A percentile compares a stretch with the other conserved stretches of the same genome.
Evolutionary conservation across 2,797 vertebrate species (phyloP).

Genomic region (Poecilia gillii): DNA sequence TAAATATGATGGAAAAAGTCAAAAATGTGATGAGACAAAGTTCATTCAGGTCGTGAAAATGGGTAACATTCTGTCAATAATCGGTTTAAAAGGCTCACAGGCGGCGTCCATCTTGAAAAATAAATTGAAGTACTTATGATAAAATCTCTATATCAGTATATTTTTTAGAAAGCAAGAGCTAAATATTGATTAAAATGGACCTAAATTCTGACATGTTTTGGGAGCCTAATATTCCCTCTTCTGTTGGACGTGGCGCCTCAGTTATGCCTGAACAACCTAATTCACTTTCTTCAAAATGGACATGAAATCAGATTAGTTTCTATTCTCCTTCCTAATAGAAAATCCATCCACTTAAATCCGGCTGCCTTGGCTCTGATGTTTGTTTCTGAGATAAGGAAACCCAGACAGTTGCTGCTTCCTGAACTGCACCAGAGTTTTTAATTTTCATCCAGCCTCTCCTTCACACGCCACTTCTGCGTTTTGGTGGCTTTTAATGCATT

Average conservation of each 20-base stretch:
- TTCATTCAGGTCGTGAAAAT: too few species aligned
- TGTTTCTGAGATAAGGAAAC: conserved; percentile 25
- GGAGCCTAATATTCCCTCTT: conserved; percentile 12
- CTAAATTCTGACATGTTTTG: background rate
- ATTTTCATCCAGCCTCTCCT: conserved; percentile 15
- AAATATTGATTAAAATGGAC: too few species aligned
- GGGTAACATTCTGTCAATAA: too few species aligned
- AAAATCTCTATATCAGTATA: too few species aligned
- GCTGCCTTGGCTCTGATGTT: conserved; percentile 46
- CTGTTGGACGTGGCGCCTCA: conserved; percentile 6
- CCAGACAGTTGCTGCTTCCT: conserved; percentile 15
- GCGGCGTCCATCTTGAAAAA: too few species aligned
- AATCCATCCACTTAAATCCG: conserved; percentile 62
- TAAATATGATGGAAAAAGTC: too few species aligned
- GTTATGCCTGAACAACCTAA: conserved; percentile 36
- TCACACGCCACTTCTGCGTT: conserved; percentile 1
- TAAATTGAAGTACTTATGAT: too few species aligned
- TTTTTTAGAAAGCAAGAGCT: too few species aligned
- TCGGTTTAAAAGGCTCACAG: too few species aligned
- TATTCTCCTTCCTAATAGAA: conserved; percentile 46
- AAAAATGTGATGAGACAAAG: too few species aligned
- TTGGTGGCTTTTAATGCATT: background rate
- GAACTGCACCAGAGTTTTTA: conserved; percentile 7
- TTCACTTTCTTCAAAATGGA: conserved; percentile 56
- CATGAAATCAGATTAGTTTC: conserved; percentile 63